phyloP scores from a whole-genome alignment of 2,888 invertebrate species.

The Caenorhabditis panamensis region DNA sequence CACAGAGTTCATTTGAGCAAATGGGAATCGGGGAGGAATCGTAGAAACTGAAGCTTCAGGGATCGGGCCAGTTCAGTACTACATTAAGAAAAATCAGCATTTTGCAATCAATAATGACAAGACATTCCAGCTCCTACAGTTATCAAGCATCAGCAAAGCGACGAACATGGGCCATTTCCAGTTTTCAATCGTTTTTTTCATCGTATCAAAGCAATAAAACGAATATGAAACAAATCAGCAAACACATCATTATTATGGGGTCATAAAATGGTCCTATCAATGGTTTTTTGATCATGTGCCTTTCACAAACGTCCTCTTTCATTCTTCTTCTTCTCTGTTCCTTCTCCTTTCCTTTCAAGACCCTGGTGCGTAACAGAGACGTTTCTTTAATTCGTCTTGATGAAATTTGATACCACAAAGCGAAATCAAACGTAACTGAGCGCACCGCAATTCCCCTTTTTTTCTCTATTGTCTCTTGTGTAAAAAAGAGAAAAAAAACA shows the following conservation, averaged over 20 bases:
- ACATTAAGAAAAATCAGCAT: too few species aligned
- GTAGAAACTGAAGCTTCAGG: background rate
- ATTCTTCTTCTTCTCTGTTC: background rate
- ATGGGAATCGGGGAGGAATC: background rate
- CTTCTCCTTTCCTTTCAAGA: background rate
- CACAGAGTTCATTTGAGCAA: background rate
- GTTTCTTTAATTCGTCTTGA: slow-evolving; percentile 38
- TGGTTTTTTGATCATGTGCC: background rate
- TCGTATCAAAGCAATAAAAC: too few species aligned
- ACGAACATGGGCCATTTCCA: too few species aligned
- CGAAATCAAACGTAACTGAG: slow-evolving; percentile 29
- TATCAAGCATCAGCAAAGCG: too few species aligned
- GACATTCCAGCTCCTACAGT: too few species aligned
- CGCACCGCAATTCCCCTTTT: slow-evolving; percentile 16
- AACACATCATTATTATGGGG: background rate
- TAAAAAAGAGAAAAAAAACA: background rate
- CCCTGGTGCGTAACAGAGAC: slow-evolving; percentile 7
- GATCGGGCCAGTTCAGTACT: too few species aligned
- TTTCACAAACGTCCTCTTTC: background rate
- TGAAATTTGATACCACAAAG: slow-evolving; percentile 49
- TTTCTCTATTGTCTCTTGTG: slow-evolving; percentile 5
- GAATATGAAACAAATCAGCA: background rate
- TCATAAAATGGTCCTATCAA: background rate
- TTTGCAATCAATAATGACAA: too few species aligned
- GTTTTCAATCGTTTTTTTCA: too few species aligned